phyloP scores from a whole-genome alignment of 1,140 invertebrate species.

The Lucilia cuprina region DNA sequence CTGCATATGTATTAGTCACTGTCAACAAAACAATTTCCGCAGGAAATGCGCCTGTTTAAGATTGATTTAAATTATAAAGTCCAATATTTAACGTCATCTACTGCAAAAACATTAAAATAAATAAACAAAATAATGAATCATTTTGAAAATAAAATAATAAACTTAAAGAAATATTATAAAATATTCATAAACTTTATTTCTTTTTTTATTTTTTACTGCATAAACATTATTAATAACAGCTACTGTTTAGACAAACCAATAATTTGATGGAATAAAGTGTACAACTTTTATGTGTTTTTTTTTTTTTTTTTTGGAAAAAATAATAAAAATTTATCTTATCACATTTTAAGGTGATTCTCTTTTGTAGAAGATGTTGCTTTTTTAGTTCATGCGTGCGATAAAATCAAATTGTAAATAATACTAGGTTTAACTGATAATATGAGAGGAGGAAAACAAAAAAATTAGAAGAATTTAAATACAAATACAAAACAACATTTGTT shows the following conservation, averaged over 20 bases:
- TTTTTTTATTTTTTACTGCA: neutral
- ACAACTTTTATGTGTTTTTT: neutral
- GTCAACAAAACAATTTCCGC: neutral
- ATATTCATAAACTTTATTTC: neutral
- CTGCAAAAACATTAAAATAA: neutral
- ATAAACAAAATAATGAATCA: neutral
- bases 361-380: neutral
- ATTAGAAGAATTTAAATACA: neutral
- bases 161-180: neutral
- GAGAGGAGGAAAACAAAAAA: neutral
- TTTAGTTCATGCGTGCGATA: neutral
- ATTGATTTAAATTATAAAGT: neutral
- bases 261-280: neutral
- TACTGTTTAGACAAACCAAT: neutral
- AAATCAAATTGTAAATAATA: neutral
- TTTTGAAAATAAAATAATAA: neutral
- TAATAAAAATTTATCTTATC: too few species aligned
- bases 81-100: neutral
- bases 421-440: neutral
- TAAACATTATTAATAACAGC: neutral
- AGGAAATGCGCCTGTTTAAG: conserved; percentile 7
- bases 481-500: neutral
- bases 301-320: too few species aligned
- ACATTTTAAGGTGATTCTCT: neutral
- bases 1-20: neutral